Conservation (phyloP, 2,113 vertebrate genomes). For the Pionites leucogaster region DNA sequence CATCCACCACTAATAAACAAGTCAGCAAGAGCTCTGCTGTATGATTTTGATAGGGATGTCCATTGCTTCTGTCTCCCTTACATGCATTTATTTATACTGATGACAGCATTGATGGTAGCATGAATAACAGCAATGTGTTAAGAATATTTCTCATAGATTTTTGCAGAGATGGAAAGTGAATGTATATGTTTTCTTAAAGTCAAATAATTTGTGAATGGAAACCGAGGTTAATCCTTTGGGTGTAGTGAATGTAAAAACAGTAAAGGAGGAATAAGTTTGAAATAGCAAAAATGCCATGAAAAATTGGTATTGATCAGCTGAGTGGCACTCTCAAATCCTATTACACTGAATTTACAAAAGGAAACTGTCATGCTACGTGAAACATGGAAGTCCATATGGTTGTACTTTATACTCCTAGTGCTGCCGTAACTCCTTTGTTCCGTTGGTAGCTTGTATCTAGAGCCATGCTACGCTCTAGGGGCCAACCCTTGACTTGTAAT, state of each 20-base stretch:
- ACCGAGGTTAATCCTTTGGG: not conserved
- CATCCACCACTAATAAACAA: fast-evolving
- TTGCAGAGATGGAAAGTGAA: not conserved
- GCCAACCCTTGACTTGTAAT: fast-evolving
- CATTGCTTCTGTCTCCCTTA: not conserved
- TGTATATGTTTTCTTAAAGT: not conserved
- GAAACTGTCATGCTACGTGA: not conserved
- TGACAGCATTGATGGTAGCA: not conserved
- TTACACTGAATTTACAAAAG: not conserved
- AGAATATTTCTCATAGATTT: not conserved
- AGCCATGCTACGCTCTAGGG: not conserved
- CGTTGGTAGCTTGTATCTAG: fast-evolving
- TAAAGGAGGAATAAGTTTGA: not conserved
- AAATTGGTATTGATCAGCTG: slow-evolving; percentile 25
- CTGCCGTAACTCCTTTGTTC: not conserved
- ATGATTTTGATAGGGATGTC: not conserved
- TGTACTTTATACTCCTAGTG: not conserved
- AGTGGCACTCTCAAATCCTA: slow-evolving; percentile 6
- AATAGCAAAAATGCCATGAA: not conserved
- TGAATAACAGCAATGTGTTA: not conserved
- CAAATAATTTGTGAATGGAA: not conserved
- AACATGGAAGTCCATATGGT: not conserved
- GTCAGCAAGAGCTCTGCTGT: not conserved
- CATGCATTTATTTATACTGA: not conserved
- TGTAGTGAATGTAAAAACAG: not conserved